Conservation (phyloP, 30 jellyfish, hydroid and myxozoan genomes). For the Mastigias papua region DNA sequence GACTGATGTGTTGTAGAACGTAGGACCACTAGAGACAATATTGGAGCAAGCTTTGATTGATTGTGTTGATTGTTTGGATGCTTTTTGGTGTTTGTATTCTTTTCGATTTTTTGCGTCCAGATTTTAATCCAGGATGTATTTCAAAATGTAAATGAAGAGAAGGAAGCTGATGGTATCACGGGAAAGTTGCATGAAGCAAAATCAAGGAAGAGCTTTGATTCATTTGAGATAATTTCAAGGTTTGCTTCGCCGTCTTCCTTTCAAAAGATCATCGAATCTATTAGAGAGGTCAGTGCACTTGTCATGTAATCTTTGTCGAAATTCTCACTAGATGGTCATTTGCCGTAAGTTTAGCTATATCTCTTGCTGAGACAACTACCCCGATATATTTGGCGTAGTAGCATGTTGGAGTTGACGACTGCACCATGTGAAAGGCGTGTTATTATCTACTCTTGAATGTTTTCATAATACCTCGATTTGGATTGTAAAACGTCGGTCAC, state of each 20-base stretch:
- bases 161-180: conserved; percentile 83
- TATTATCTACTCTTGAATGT: no score
- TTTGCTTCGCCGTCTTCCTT: conserved; percentile 71
- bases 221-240: conserved; percentile 81
- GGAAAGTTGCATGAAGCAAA: conserved; percentile 95
- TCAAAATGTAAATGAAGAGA: conserved; percentile 89
- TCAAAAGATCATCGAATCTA: conserved; percentile 48
- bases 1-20: no score
- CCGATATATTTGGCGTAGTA: no score
- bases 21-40: no score
- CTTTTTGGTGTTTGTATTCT: not conserved
- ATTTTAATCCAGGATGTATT: conserved; percentile 77
- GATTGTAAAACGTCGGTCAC: no score
- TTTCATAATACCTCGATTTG: no score
- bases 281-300: conserved; percentile 75
- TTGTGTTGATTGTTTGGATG: no score
- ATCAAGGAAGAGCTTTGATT: conserved; percentile 84
- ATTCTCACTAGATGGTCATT: not conserved
- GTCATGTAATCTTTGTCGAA: no score
- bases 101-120: conserved; percentile 19
- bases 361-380: no score
- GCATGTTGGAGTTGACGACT: no score
- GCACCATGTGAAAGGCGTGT: no score
- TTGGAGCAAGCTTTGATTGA: no score
- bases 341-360: not conserved